These are phyloP conservation scores for Amphiprion clarkii DNA, from an alignment of 2,797 vertebrate species.

Conservation along the genomic window DNA sequence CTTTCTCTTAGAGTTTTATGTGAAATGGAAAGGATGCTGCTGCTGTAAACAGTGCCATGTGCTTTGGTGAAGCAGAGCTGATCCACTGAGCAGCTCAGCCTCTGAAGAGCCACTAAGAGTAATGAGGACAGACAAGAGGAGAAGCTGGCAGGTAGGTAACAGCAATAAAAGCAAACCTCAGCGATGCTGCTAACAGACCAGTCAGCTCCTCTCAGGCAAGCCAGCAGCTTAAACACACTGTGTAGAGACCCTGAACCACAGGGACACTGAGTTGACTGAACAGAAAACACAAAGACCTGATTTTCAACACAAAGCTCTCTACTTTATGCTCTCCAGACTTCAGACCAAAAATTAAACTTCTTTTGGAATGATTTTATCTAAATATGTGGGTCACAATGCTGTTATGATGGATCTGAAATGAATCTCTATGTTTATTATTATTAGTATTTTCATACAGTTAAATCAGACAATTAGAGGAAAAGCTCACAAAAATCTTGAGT, in stretches of 20 bases:
- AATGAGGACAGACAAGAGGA: slow-evolving; percentile 27
- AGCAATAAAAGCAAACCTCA: slow-evolving; percentile 43
- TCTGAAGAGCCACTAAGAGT: slow-evolving; percentile 34
- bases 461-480: background rate
- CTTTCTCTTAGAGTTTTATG: slow-evolving; percentile 19
- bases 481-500: background rate
- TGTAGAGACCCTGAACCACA: slow-evolving; percentile 17
- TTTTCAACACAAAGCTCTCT: slow-evolving; percentile 12
- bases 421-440: background rate
- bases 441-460: background rate
- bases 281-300: background rate
- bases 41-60: slow-evolving; percentile 61
- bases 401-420: background rate
- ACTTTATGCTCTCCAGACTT: background rate
- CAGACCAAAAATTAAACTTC: background rate
- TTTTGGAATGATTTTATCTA: slow-evolving; percentile 3
- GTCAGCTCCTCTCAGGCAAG: slow-evolving; percentile 37
- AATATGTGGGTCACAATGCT: background rate
- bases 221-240: slow-evolving; percentile 31
- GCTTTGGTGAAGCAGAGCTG: slow-evolving; percentile 35
- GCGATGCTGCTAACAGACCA: slow-evolving; percentile 52
- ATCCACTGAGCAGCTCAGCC: slow-evolving; percentile 20
- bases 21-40: slow-evolving; percentile 12
- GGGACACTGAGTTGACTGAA: slow-evolving; percentile 6
- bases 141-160: slow-evolving; percentile 39